phyloP scores from a whole-genome alignment of 2,797 vertebrate genomes.

The Rhynchotus rufescens region DNA sequence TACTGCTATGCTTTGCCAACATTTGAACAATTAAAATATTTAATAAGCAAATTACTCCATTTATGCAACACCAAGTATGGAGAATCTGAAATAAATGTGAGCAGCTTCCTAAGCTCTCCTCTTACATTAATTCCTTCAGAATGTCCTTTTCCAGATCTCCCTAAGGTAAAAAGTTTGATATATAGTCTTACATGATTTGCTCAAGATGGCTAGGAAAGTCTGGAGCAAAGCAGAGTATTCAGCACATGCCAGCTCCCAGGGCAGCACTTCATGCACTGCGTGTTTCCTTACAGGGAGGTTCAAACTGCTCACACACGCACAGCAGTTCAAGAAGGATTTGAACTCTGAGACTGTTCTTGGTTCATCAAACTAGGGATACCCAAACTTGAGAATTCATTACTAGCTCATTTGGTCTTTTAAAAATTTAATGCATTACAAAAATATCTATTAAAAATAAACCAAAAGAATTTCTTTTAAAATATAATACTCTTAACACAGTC shows the following conservation, averaged over 20 bases:
- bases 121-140: not conserved
- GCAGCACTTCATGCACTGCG: not conserved
- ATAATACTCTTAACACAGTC: not conserved
- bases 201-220: not conserved
- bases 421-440: not conserved
- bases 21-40: not conserved
- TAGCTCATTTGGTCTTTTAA: not conserved
- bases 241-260: not conserved
- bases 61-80: not conserved
- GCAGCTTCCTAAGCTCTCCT: not conserved
- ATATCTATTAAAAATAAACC: not conserved
- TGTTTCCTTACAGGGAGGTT: not conserved
- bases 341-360: not conserved
- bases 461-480: not conserved
- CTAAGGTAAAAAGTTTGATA: not conserved
- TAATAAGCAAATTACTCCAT: not conserved
- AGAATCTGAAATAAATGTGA: not conserved
- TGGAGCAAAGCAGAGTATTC: not conserved
- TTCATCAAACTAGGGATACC: not conserved
- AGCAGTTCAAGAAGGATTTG: not conserved
- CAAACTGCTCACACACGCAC: not conserved
- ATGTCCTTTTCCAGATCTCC: not conserved
- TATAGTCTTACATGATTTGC: not conserved
- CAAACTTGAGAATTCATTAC: not conserved
- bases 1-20: not conserved